Conservation (phyloP, 2,797 vertebrate species). For the Tangara arthus region DNA sequence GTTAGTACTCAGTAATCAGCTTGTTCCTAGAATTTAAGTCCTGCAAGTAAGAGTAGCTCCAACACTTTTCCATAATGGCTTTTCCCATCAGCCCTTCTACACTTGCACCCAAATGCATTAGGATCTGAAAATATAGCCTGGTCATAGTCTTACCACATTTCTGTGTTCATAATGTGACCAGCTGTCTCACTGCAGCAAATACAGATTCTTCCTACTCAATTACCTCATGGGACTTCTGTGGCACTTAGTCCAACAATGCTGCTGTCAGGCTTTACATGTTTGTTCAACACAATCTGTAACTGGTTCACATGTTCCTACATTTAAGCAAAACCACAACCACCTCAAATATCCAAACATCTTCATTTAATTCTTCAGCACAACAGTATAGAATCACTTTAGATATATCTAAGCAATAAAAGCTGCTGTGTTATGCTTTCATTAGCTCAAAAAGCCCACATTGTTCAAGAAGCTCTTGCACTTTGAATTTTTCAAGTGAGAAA, state of each 20-base stretch:
- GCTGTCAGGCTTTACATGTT: not conserved
- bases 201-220: not conserved
- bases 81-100: not conserved
- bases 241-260: not conserved
- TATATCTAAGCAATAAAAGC: slow-evolving; percentile 40
- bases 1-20: not conserved
- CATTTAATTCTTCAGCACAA: slow-evolving; percentile 17
- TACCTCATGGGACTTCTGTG: not conserved
- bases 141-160: not conserved
- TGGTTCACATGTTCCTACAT: not conserved
- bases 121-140: not conserved
- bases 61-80: not conserved
- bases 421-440: not conserved
- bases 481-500: not conserved
- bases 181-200: not conserved
- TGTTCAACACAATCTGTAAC: not conserved
- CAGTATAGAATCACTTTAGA: not conserved
- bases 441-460: not conserved
- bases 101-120: not conserved
- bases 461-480: slow-evolving; percentile 21
- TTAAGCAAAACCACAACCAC: not conserved
- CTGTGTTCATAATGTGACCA: not conserved
- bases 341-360: not conserved
- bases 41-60: not conserved
- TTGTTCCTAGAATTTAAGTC: slow-evolving; percentile 28